Evolutionary conservation across 2,888 invertebrate genomes (phyloP).

Genomic region (Sylvicola cinctus): DNA sequence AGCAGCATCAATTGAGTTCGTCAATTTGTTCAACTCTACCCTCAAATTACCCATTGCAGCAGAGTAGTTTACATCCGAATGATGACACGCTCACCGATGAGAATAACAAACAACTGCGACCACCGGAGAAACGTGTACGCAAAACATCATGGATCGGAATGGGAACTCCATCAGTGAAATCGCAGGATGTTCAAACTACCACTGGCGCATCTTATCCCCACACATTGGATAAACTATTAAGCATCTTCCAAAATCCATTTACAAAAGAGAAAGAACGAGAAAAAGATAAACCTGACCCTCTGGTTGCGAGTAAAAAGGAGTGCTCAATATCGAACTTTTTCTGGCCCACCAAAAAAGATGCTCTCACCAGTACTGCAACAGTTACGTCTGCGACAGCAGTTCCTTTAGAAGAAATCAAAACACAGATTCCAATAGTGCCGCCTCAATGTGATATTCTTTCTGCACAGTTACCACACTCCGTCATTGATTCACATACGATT

Average conservation of each 20-base stretch:
- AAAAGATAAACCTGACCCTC: too few species aligned
- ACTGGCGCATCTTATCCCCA: slow-evolving; percentile 23
- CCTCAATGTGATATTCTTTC: too few species aligned
- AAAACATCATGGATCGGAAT: slow-evolving; percentile 43
- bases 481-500: too few species aligned
- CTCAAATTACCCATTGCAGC: too few species aligned
- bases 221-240: slow-evolving; percentile 41
- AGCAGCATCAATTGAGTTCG: slow-evolving; percentile 7
- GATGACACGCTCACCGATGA: slow-evolving; percentile 1
- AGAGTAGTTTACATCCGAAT: slow-evolving; percentile 1
- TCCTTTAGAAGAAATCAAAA: too few species aligned
- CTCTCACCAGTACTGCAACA: slow-evolving; percentile 2
- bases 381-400: background rate
- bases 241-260: slow-evolving; percentile 43
- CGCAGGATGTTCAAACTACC: slow-evolving; percentile 1
- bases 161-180: background rate
- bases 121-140: slow-evolving; percentile 29
- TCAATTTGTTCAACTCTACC: slow-evolving; percentile 9
- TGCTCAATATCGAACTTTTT: too few species aligned
- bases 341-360: too few species aligned
- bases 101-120: too few species aligned
- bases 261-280: too few species aligned
- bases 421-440: too few species aligned
- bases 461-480: too few species aligned
- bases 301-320: too few species aligned